Evolutionary conservation across 2,797 vertebrate genomes (phyloP).

Genomic region (Myotis findleyi): DNA sequence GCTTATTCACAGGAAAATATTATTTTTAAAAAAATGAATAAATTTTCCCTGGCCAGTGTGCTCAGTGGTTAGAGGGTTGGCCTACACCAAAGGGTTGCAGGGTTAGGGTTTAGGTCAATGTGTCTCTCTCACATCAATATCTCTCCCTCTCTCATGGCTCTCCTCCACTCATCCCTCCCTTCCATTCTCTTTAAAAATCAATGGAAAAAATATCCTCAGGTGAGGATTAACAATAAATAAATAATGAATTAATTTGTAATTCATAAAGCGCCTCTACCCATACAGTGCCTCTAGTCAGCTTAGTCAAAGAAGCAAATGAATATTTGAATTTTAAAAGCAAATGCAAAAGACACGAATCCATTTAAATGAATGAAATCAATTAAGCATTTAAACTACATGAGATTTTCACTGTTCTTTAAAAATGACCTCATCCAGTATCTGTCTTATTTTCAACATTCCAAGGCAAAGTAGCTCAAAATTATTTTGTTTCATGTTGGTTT

Average conservation of each 20-base stretch:
- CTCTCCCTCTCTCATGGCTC: too few relatives aligned
- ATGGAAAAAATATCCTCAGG: too few relatives aligned
- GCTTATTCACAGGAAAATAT: not conserved
- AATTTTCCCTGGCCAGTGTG: not conserved
- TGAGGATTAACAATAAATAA: not conserved
- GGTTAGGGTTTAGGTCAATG: too few relatives aligned
- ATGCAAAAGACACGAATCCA: not conserved
- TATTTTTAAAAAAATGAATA: slow-evolving; percentile 20
- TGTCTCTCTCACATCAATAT: too few relatives aligned
- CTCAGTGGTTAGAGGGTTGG: not conserved
- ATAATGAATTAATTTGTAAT: slow-evolving; percentile 45
- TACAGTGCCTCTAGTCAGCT: not conserved
- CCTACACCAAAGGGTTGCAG: not conserved
- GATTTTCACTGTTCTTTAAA: slow-evolving; percentile 10
- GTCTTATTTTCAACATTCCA: not conserved
- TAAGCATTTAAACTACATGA: not conserved
- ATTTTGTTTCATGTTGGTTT: not conserved
- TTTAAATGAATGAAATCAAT: slow-evolving; percentile 11
- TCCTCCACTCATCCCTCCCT: too few relatives aligned
- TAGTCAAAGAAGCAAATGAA: slow-evolving; percentile 27
- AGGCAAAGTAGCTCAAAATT: not conserved
- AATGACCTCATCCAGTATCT: not conserved
- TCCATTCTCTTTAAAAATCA: too few relatives aligned
- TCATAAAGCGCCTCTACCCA: not conserved
- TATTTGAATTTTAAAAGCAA: slow-evolving; percentile 22